Percentiles rank a stretch among this genome's conserved stretches.
phyloP scores from a whole-genome alignment of 1,140 invertebrate species.

The Hydropsyche tenuis region DNA sequence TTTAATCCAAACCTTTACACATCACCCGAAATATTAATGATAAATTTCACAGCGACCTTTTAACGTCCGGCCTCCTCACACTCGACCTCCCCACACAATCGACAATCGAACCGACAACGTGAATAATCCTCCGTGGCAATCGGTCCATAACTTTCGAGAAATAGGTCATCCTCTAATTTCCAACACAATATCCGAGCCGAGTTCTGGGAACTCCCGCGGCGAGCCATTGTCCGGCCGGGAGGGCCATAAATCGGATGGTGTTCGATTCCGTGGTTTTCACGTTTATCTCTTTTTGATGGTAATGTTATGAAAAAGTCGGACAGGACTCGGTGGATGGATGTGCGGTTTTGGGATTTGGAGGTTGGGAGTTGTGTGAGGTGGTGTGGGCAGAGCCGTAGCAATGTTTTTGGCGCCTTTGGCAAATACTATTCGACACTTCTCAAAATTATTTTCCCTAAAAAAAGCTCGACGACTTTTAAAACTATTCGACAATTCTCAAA shows the following conservation, averaged over 20 bases:
- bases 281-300: constrained; percentile 18
- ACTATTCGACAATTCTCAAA: too few species aligned
- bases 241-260: neutral
- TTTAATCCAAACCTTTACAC: neutral
- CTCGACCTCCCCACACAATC: too few species aligned
- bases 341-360: too few species aligned
- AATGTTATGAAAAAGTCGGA: neutral
- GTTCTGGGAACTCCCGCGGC: constrained; percentile 8
- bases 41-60: constrained; percentile 17
- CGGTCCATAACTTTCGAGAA: constrained; percentile 32
- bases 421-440: too few species aligned
- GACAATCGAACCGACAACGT: neutral
- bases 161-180: constrained; percentile 29
- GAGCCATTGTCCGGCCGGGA: constrained; percentile 8
- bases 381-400: too few species aligned
- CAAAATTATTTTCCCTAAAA: too few species aligned
- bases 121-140: constrained; percentile 28
- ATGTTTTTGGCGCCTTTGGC: too few species aligned
- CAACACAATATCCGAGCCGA: constrained; percentile 1
- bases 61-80: neutral
- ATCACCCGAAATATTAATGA: constrained; percentile 24
- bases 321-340: too few species aligned
- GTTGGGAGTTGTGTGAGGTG: too few species aligned
- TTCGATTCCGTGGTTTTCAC: constrained; percentile 20
- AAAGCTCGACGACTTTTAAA: too few species aligned